These are phyloP conservation scores for Tenebrio molitor DNA, from an alignment of 1,140 invertebrate genomes.

Conservation along the genomic window DNA sequence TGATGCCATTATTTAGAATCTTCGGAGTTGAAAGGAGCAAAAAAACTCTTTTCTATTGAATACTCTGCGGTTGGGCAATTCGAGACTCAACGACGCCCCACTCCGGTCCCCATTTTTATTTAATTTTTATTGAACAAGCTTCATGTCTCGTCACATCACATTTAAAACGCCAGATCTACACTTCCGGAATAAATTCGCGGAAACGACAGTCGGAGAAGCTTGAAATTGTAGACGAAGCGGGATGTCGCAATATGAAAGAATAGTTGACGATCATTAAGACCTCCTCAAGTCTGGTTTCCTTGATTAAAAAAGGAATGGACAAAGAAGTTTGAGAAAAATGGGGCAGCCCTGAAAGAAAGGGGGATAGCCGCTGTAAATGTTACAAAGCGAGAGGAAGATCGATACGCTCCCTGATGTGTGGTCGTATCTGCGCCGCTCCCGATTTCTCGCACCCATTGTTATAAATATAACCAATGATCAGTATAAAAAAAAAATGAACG, in stretches of 20 bases:
- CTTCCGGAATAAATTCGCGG: too few species aligned
- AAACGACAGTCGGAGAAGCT: too few species aligned
- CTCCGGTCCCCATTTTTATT: background rate
- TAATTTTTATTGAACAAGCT: slow-evolving; percentile 25
- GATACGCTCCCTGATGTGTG: slow-evolving; percentile 53
- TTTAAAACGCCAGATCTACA: background rate
- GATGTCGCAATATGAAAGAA: slow-evolving; percentile 50
- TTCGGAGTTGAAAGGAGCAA: slow-evolving; percentile 52
- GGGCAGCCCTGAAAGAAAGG: slow-evolving; percentile 45
- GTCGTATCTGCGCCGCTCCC: slow-evolving; percentile 48
- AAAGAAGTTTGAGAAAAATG: slow-evolving; percentile 50
- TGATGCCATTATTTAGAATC: slow-evolving; percentile 56
- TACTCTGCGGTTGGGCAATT: slow-evolving; percentile 47
- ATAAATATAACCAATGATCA: slow-evolving; percentile 30
- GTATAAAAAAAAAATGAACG: background rate
- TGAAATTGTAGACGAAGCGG: background rate
- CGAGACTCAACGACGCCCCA: slow-evolving; percentile 20
- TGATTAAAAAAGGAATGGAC: slow-evolving; percentile 55
- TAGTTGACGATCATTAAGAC: slow-evolving; percentile 52
- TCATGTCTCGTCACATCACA: background rate
- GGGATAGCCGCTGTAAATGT: slow-evolving; percentile 52
- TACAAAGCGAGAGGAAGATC: slow-evolving; percentile 53
- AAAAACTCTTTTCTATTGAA: slow-evolving; percentile 48
- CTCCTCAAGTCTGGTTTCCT: slow-evolving; percentile 48
- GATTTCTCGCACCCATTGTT: slow-evolving; percentile 23